Conservation (phyloP, 2,113 vertebrate species). For the Cinclus cinclus region DNA sequence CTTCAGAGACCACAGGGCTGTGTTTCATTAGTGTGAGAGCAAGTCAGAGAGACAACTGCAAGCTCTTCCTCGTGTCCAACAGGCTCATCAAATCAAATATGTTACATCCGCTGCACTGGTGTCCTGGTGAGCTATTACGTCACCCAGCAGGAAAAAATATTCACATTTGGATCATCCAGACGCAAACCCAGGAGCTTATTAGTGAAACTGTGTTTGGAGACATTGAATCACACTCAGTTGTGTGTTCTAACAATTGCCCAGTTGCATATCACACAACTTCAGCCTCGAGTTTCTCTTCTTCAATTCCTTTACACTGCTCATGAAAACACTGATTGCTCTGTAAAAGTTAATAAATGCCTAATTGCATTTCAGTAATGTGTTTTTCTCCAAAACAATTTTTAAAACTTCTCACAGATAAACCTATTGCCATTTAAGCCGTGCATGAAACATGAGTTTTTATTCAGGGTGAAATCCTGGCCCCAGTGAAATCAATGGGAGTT, state of each 20-base stretch:
- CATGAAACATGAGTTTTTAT: slow-evolving; percentile 59
- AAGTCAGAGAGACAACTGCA: not conserved
- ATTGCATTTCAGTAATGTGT: not conserved
- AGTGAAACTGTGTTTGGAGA: slow-evolving; percentile 11
- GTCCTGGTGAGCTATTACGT: slow-evolving; percentile 49
- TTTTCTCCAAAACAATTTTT: not conserved
- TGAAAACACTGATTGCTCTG: not conserved
- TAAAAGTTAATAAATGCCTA: not conserved
- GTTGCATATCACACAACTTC: not conserved
- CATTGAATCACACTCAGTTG: not conserved
- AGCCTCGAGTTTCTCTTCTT: not conserved
- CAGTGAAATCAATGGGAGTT: slow-evolving; percentile 58
- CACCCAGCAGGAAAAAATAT: slow-evolving; percentile 39
- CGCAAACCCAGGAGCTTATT: slow-evolving; percentile 29
- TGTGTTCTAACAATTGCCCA: not conserved
- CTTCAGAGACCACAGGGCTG: not conserved
- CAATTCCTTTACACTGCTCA: not conserved
- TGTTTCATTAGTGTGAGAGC: slow-evolving; percentile 12
- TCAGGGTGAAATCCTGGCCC: slow-evolving; percentile 61
- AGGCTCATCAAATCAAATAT: slow-evolving; percentile 27
- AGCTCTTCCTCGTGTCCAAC: slow-evolving; percentile 5
- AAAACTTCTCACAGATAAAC: slow-evolving; percentile 10
- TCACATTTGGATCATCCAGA: slow-evolving; percentile 50
- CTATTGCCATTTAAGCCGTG: not conserved
- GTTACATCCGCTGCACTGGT: slow-evolving; percentile 36